These are phyloP conservation scores for Neotragus moschatus DNA, from an alignment of 2,113 vertebrate genomes.

Conservation along the genomic window DNA sequence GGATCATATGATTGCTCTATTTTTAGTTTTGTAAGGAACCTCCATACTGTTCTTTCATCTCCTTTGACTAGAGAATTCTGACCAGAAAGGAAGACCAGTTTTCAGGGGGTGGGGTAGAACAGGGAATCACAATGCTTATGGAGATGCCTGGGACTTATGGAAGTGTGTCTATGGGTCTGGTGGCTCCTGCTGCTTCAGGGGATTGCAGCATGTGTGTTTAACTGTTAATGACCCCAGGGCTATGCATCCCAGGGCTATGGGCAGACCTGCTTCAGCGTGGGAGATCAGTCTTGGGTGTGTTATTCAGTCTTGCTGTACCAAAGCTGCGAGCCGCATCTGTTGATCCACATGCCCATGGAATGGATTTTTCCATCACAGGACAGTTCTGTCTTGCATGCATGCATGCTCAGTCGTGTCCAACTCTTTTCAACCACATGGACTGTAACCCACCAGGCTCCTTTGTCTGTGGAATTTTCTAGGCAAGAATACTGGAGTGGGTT, in stretches of 20 bases:
- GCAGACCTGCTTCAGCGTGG: not conserved
- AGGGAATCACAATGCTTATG: not conserved
- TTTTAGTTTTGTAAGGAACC: not conserved
- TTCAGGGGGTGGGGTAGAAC: not conserved
- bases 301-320: not conserved
- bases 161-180: not conserved
- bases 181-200: not conserved
- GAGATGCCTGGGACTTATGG: rapidly evolving
- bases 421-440: not conserved
- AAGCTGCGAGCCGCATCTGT: slow-evolving; percentile 17
- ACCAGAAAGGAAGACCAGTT: not conserved
- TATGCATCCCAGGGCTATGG: not conserved
- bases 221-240: not conserved
- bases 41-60: not conserved
- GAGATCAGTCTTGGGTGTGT: not conserved
- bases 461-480: not conserved
- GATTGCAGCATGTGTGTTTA: not conserved
- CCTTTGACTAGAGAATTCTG: not conserved
- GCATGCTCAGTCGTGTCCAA: not conserved
- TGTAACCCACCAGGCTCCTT: not conserved
- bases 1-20: not conserved
- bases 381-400: not conserved
- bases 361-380: slow-evolving; percentile 20
- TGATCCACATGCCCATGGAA: not conserved
- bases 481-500: not conserved